Evolutionary conservation across 2,113 vertebrate genomes (phyloP), one percentile per base, ranked within the genome.

Genomic region (Chunga burmeisteri): DNA sequence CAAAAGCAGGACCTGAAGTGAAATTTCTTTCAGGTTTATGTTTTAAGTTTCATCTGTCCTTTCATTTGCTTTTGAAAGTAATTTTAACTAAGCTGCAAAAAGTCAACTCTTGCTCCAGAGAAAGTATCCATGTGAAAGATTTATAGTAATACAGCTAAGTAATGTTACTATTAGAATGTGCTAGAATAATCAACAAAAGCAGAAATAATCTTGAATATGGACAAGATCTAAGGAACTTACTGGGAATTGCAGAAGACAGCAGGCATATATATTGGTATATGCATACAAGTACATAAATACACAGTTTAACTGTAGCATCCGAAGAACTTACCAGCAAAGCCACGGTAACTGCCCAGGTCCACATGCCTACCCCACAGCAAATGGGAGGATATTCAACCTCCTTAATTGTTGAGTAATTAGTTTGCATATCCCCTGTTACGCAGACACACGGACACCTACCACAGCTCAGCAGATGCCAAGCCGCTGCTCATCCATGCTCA

Each of bases 351-450:
- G 13, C n/a, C 26, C n/a, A 65, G 46, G 16, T 13, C 25, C 17
- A 34, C 17, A 27, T 27, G 12, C 8, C 38, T 36, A 13, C 3
- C n/a, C 30, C 27, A 46, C 29, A 65, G 38, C 9, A 84, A 73
- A 55, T 34, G 36, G 14, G 18, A 84, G 29, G 55, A 88, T 90
- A 84, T 78, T 52, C 27, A 65, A 9, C 4, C 15, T 84, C n/a
- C 70, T 34, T 59, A 55, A 63, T 15, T 77, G 17, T 4, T 3
- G 2, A 58, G 26, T 40, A 72, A 86, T 81, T 63, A 26, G 8
- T 50, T 10, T 70, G 22, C 13, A 4, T 26, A 11, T 38, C 14
- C 42, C 10, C 1, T 0, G 1, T n/a, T n/a, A 58, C 34, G 52
- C 10, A 74, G 42, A 40, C 36, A 38, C 19, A 47, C 13, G 50